Evolutionary conservation across 2,888 invertebrate genomes (phyloP), one percentile per base, ranked within the genome.

Genomic region (Anagyrus pseudococci): DNA sequence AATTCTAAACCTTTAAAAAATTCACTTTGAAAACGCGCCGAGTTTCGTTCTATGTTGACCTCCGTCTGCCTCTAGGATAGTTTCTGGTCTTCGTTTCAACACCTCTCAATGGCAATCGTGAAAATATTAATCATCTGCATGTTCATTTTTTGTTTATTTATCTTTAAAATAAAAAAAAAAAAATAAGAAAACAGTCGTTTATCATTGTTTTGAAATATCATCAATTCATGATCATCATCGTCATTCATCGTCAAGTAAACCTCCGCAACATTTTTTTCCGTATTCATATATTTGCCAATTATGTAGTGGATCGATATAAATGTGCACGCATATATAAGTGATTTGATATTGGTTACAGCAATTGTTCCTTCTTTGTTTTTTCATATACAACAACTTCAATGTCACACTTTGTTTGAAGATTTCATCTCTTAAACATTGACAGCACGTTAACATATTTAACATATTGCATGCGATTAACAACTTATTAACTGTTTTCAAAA

Each of bases 181-280:
- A n/a, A n/a, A n/a, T n/a, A n/a, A n/a, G n/a, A n/a, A n/a, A n/a
- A 4, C 13, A 53, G 29, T 47, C 40, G 49, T 54, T 26, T 58
- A 7, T 41, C 26, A 26, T 50, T 61, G 17, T 33, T 52, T 53
- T 47, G 8, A 26, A 44, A 15, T 15, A 37, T 8, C 26, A n/a
- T 40, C 52, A 47, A 43, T 56, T 56, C 55, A 52, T 44, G 19
- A 66, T 66, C 58, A 59, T 66, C 65, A 62, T 66, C 66, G 62
- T 62, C 66, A 66, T 66, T 62, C 66, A 56, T 47, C 23, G 46
- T 58, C 46, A 54, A 43, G 44, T 52, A 50, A n/a, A n/a, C n/a
- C n/a, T n/a, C n/a, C n/a, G n/a, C n/a, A n/a, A n/a, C n/a, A 19
- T 59, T 46, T 59, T 41, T 20, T 19, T 58, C 23, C 22, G 13